Conservation (phyloP, 2,797 vertebrate species). For the Calcarius lapponicus region DNA sequence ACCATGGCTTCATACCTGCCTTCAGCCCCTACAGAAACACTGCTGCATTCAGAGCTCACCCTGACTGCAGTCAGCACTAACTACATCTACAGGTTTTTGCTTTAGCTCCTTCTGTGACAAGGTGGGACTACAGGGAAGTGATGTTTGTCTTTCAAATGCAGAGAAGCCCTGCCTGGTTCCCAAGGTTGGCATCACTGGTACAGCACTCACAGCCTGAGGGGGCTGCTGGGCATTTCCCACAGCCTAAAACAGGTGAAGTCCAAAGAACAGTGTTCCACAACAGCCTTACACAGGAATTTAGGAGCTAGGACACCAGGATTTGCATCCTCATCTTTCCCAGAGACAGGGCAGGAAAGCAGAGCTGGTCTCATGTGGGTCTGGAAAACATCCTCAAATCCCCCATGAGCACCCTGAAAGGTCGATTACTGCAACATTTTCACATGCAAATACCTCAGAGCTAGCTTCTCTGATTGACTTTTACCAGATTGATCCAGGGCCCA, state of each 20-base stretch:
- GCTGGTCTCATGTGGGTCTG: background rate
- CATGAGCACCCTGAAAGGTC: background rate
- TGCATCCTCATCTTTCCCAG: background rate
- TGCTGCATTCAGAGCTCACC: background rate
- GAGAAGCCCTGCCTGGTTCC: background rate
- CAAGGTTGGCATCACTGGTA: background rate
- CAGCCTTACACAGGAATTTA: background rate
- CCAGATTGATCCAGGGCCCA: background rate
- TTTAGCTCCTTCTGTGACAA: background rate
- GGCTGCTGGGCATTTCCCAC: background rate
- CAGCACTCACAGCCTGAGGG: background rate
- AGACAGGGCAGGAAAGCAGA: background rate
- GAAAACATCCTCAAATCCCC: rapidly evolving
- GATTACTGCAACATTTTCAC: background rate
- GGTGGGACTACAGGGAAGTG: background rate
- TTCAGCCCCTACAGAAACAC: background rate
- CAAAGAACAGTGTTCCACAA: background rate
- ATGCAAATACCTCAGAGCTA: background rate
- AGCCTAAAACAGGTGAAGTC: background rate
- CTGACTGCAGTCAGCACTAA: background rate
- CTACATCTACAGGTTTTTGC: background rate
- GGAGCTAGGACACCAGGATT: background rate
- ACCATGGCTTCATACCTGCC: background rate
- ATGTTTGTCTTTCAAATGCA: background rate
- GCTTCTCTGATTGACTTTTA: background rate